Evolutionary conservation across 2,888 invertebrate species (phyloP), one percentile per base, ranked within the genome.

Genomic region (Archips xylosteana): DNA sequence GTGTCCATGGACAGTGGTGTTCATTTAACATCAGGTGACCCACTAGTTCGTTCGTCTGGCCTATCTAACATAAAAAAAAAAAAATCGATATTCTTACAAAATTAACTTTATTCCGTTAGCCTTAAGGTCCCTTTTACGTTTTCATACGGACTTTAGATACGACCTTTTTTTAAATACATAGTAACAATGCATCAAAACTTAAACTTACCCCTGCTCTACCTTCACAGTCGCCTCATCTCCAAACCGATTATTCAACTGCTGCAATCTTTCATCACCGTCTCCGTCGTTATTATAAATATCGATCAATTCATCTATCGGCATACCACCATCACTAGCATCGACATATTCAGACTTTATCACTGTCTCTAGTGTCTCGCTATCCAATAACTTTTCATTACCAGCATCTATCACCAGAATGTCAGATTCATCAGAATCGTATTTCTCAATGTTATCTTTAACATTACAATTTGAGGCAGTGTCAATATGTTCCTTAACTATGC

Each of bases 241-340:
- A 13, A 65, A 51, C 12, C 34, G 51, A 6, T 59, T 13, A 10
- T 67, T 67, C 23, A 67, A 45, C 32, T 67, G 57, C 13, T 67
- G 57, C 13, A 57, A 54, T 3, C 32, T 54, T 3, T 23, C 32
- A 15, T 67, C 67, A 4, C 66, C 66, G 1, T 67, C 67, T 0
- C 45, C 67, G n/a, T 67, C 13, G 5, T 59, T 67, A 2, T 57
- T 67, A 34, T 66, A 66, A 13, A 66, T 66, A 12, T 42, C 57
- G 0, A 67, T 67, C 45, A 67, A 32, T 5, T 67, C 67, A 12
- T 67, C 67, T 42, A 67, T 59, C 1, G 42, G 6, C 57, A 45
- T 67, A 2, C 42, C 57, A 0, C 42, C 54, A 8, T 32, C 32
- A 12, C 3, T 6, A 2, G 23, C 45, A 32, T 23, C 54, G 10